phyloP scores from a whole-genome alignment of 2,888 invertebrate species.

The Galerucella nymphaeae region DNA sequence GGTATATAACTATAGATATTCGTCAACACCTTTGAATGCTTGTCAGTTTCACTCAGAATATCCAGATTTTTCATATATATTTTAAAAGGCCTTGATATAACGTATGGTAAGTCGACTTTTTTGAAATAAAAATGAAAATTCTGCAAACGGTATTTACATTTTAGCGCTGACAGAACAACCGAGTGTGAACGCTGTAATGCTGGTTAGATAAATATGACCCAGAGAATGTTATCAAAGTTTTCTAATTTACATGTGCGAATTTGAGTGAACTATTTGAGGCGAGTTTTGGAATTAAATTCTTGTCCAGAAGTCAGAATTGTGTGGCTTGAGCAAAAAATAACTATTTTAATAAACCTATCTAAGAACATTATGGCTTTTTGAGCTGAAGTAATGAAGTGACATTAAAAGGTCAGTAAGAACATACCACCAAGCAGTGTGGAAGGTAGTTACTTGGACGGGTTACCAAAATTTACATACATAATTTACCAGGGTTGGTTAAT shows the following conservation, averaged over 20 bases:
- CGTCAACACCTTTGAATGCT: slow-evolving; percentile 1
- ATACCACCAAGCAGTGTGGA: no score
- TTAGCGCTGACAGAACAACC: background rate
- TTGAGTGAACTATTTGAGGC: background rate
- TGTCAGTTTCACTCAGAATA: slow-evolving; percentile 9
- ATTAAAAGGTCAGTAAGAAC: no score
- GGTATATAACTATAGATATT: background rate
- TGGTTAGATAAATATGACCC: background rate
- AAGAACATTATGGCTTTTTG: no score
- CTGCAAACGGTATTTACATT: background rate
- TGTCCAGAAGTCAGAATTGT: no score
- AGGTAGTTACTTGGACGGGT: no score
- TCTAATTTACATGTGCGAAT: background rate
- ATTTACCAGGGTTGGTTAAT: no score
- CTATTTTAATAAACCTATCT: no score
- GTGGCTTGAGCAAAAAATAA: no score
- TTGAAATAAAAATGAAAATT: slow-evolving; percentile 2
- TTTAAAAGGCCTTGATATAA: background rate
- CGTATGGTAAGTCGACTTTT: background rate
- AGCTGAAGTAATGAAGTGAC: no score
- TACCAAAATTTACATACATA: no score
- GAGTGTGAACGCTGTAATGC: background rate
- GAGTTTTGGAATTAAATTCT: no score
- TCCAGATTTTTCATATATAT: background rate
- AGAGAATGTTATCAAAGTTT: no score